Evolutionary conservation across 2,113 vertebrate genomes (phyloP).

Genomic region (Regulus satrapa): DNA sequence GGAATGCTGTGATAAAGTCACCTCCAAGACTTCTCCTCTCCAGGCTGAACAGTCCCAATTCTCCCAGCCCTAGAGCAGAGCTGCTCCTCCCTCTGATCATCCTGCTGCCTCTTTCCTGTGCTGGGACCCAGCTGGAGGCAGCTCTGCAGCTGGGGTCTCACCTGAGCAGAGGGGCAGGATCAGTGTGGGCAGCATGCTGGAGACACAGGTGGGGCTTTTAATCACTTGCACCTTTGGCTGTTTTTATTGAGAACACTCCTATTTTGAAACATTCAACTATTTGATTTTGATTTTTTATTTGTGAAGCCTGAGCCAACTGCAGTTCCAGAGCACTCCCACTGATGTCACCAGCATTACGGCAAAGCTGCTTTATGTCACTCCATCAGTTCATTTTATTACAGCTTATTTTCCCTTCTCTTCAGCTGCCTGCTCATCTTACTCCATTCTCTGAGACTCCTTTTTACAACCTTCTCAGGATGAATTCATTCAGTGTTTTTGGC

Average conservation of each 20-base stretch:
- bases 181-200: not conserved
- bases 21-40: not conserved
- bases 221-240: not conserved
- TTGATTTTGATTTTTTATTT: not conserved
- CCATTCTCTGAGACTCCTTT: not conserved
- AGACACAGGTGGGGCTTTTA: not conserved
- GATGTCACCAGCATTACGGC: slow-evolving; percentile 1
- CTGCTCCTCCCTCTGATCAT: not conserved
- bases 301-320: not conserved
- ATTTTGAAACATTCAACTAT: not conserved
- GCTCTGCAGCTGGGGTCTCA: not conserved
- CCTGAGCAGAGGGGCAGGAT: not conserved
- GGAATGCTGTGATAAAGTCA: not conserved
- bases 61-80: not conserved
- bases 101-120: not conserved
- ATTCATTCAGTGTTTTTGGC: not conserved
- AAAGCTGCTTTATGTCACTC: not conserved
- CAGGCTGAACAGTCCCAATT: not conserved
- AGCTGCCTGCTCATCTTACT: not conserved
- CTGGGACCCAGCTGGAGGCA: not conserved
- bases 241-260: not conserved
- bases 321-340: not conserved
- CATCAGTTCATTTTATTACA: not conserved
- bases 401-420: not conserved
- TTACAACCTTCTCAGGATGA: not conserved